Conservation (phyloP, 2,113 vertebrate species). For the Acrocephalus arundinaceus region DNA sequence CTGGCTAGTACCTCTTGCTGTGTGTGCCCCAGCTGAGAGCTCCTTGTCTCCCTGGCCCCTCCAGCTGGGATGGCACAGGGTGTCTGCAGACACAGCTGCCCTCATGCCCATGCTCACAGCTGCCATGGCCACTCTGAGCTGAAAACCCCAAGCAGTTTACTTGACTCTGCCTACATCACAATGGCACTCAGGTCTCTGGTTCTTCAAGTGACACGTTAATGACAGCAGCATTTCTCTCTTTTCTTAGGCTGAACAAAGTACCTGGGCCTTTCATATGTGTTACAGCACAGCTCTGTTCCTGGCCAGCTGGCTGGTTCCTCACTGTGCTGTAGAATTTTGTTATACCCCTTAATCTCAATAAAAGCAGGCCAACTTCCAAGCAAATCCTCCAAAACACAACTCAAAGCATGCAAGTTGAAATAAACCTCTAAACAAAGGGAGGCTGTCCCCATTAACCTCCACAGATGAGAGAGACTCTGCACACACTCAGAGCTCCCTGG, state of each 20-base stretch:
- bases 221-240: not conserved
- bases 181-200: not conserved
- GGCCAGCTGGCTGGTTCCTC: not conserved
- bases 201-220: not conserved
- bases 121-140: not conserved
- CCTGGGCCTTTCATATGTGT: not conserved
- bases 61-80: not conserved
- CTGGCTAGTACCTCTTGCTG: not conserved
- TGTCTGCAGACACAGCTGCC: not conserved
- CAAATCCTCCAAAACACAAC: not conserved
- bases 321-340: not conserved
- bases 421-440: not conserved
- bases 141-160: not conserved
- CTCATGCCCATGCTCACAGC: not conserved
- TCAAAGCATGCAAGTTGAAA: not conserved
- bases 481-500: not conserved
- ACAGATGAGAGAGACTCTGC: not conserved
- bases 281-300: not conserved
- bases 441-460: not conserved
- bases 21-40: not conserved
- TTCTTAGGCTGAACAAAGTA: not conserved
- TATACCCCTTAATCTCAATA: not conserved
- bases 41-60: not conserved
- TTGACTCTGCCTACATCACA: fast-evolving
- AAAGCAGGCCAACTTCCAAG: not conserved